Conservation (phyloP, 2,888 invertebrate species). For the Lithophane leautieri region DNA sequence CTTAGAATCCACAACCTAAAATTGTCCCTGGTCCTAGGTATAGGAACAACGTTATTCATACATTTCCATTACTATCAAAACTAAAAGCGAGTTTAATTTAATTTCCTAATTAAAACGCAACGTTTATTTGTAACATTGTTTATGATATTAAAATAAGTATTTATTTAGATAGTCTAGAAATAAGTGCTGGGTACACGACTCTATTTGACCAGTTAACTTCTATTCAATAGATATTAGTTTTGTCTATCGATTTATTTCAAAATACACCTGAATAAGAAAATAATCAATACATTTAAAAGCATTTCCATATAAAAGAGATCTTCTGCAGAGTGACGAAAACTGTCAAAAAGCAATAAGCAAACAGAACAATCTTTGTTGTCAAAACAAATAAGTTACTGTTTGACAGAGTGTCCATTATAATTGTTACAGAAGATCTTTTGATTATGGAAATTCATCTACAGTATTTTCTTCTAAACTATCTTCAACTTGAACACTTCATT, state of each 20-base stretch:
- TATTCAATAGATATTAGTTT: conserved; percentile 1
- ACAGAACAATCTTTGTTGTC: conserved; percentile 55
- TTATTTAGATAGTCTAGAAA: conserved; percentile 83
- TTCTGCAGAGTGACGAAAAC: conserved; percentile 30
- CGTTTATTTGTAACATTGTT: conserved; percentile 81
- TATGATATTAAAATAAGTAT: conserved; percentile 87
- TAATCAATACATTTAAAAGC: conserved; percentile 1
- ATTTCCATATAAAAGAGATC: conserved; percentile 8
- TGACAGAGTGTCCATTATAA: conserved; percentile 45
- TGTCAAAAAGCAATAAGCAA: conserved; percentile 52
- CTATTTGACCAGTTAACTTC: not conserved
- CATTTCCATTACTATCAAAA: conserved; percentile 72
- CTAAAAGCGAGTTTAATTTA: conserved; percentile 66
- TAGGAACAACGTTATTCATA: conserved; percentile 68
- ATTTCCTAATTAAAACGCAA: conserved; percentile 66
- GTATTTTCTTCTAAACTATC: not conserved
- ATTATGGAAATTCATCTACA: not conserved
- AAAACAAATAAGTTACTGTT: conserved; percentile 65
- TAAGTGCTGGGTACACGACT: conserved; percentile 60
- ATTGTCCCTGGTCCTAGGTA: conserved; percentile 48
- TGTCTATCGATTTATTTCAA: not conserved
- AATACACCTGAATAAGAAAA: not conserved
- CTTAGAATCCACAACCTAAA: conserved; percentile 29
- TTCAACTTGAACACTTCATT: not conserved
- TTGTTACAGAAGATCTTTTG: conserved; percentile 22